Conservation (phyloP, 2,888 invertebrate species). For the Plebejus anna region DNA sequence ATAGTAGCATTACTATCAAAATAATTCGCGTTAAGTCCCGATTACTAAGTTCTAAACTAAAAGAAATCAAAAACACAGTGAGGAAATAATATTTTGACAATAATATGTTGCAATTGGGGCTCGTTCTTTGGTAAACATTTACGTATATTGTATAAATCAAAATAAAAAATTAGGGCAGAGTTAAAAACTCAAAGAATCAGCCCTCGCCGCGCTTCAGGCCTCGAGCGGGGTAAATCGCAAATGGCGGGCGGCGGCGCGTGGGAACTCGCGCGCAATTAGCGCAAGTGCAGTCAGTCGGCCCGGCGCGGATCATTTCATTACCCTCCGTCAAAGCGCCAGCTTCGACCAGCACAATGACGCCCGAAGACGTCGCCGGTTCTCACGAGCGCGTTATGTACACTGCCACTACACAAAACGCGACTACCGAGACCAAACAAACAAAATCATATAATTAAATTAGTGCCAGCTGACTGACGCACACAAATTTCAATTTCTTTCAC, state of each 20-base stretch:
- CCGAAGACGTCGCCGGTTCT: conserved; percentile 5
- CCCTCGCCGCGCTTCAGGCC: not conserved
- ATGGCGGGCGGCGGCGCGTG: conserved; percentile 20
- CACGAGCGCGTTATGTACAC: conserved; percentile 1
- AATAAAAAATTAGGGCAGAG: not conserved
- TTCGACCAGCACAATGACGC: not conserved
- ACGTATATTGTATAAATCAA: not conserved
- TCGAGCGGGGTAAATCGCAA: conserved; percentile 6
- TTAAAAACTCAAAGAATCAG: not conserved
- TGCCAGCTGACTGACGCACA: conserved; percentile 4
- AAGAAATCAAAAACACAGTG: too few species aligned
- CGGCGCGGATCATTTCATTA: conserved; percentile 30
- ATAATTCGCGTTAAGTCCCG: too few species aligned
- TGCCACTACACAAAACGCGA: not conserved
- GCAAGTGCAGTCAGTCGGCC: conserved; percentile 25
- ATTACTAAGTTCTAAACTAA: too few species aligned
- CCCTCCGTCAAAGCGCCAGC: conserved; percentile 16
- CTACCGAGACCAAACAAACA: not conserved
- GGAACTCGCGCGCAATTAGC: conserved; percentile 26
- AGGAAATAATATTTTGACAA: too few species aligned
- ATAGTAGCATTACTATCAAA: too few species aligned
- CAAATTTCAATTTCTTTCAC: conserved; percentile 4
- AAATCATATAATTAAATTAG: conserved; percentile 16
- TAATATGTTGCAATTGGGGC: too few species aligned
- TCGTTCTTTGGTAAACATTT: not conserved